Percentiles rank a stretch among this genome's conserved stretches.
Evolutionary conservation across 2,888 invertebrate genomes (phyloP).

Genomic region (Zhuqinia jingwanae): DNA sequence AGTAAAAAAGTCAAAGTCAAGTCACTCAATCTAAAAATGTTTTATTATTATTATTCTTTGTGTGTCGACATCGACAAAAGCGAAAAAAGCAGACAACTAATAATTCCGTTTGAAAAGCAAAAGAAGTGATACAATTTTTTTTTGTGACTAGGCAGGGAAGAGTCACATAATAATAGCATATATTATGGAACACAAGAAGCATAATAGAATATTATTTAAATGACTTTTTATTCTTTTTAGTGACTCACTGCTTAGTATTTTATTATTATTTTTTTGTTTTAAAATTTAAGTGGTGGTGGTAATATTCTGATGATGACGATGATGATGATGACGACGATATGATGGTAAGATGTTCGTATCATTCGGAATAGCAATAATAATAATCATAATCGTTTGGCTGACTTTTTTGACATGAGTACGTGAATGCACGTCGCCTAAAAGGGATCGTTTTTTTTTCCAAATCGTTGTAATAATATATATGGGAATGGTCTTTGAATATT

Average conservation of each 20-base stretch:
- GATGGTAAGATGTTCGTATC: slow-evolving; percentile 49
- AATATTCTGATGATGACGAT: no score
- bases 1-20: slow-evolving; percentile 61
- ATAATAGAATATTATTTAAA: slow-evolving; percentile 4
- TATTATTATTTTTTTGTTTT: slow-evolving; percentile 1
- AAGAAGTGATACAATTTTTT: slow-evolving; percentile 36
- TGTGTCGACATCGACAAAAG: slow-evolving; percentile 44
- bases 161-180: slow-evolving; percentile 52
- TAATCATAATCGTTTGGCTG: slow-evolving; percentile 66
- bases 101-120: background rate
- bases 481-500: slow-evolving; percentile 60
- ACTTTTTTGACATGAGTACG: slow-evolving; percentile 72
- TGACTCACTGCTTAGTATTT: slow-evolving; percentile 35
- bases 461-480: slow-evolving; percentile 19
- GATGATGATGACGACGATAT: no score
- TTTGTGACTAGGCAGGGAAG: slow-evolving; percentile 5
- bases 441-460: slow-evolving; percentile 46
- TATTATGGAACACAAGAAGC: slow-evolving; percentile 1
- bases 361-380: slow-evolving; percentile 48
- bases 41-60: slow-evolving; percentile 26
- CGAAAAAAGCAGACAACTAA: slow-evolving; percentile 50
- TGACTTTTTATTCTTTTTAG: slow-evolving; percentile 10
- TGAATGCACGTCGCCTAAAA: slow-evolving; percentile 61
- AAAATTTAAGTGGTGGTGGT: background rate
- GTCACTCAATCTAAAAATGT: slow-evolving; percentile 68